Evolutionary conservation across 2,113 vertebrate species (phyloP), one percentile per base, ranked within the genome.

Genomic region (Tragelaphus scriptus): DNA sequence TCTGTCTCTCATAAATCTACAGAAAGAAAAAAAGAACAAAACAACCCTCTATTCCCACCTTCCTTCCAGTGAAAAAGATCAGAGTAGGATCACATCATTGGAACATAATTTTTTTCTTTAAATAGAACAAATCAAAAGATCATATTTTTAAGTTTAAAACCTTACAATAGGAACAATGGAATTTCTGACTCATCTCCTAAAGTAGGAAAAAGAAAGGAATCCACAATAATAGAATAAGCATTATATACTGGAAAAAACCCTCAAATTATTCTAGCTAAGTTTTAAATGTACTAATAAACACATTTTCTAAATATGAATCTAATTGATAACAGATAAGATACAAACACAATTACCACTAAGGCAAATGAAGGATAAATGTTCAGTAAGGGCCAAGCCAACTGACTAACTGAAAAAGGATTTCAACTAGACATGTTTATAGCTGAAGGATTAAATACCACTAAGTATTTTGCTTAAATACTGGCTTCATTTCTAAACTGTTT

Each of bases 261-360:
- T 98, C 93, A 97, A 98, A 97, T 97, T 97, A 85, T 91, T 77
- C 96, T 97, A 63, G 91, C 49, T 98, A 98, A 97, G 88, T 96
- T 97, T 88, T 88, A 98, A 94, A 94, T 51, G 7, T 49, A 59
- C 51, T 59, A 82, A 94, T 59, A 82, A 94, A 81, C 59, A 97
- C 68, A 97, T 98, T 98, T 97, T 96, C 28, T 96, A 88, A 97
- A 98, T 80, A 90, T 90, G 85, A 97, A 97, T 94, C 97, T 97
- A 96, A 98, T 65, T 97, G 95, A 88, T 96, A 98, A 93, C 68
- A 88, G 95, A 97, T 17, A 90, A 95, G 19, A 53, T 23, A 96
- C 28, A 94, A 90, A 86, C 88, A 97, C 84, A 98, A 97, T 92
- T 97, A 98, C 77, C n/a, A 96, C 96, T 82, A 95, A 94, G 32